Evolutionary conservation across 2,888 invertebrate genomes (phyloP).

Genomic region (Odontocolon sp.): DNA sequence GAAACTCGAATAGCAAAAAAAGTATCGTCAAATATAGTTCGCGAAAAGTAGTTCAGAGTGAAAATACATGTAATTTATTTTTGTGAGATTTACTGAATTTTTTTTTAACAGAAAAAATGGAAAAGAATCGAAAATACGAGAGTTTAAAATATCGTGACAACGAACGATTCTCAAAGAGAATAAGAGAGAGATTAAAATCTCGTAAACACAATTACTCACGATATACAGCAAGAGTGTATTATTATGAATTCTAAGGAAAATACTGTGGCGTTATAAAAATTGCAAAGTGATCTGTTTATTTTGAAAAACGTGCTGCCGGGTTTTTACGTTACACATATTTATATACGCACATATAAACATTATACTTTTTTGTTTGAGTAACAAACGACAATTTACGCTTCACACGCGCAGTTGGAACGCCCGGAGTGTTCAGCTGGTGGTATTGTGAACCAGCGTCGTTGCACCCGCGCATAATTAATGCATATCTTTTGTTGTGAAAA

Average conservation of each 20-base stretch:
- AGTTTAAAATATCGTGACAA: no score
- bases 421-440: background rate
- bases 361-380: background rate
- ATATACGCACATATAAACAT: background rate
- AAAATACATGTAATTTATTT: no score
- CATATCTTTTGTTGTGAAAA: slow-evolving; percentile 25
- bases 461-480: slow-evolving; percentile 14
- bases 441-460: background rate
- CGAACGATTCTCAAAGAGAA: slow-evolving; percentile 23
- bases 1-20: background rate
- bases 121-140: no score
- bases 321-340: background rate
- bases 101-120: no score
- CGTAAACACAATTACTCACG: slow-evolving; percentile 47
- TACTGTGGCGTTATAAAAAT: background rate
- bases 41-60: no score
- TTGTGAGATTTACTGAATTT: no score
- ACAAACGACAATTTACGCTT: slow-evolving; percentile 21
- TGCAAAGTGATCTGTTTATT: slow-evolving; percentile 27
- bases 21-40: no score
- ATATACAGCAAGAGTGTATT: background rate
- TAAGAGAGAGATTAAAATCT: slow-evolving; percentile 16
- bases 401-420: background rate
- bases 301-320: background rate
- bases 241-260: slow-evolving; percentile 7